Evolutionary conservation across 2,113 vertebrate species (phyloP), one percentile per base, ranked within the genome.

Genomic region (Illadopsis cleaveri): DNA sequence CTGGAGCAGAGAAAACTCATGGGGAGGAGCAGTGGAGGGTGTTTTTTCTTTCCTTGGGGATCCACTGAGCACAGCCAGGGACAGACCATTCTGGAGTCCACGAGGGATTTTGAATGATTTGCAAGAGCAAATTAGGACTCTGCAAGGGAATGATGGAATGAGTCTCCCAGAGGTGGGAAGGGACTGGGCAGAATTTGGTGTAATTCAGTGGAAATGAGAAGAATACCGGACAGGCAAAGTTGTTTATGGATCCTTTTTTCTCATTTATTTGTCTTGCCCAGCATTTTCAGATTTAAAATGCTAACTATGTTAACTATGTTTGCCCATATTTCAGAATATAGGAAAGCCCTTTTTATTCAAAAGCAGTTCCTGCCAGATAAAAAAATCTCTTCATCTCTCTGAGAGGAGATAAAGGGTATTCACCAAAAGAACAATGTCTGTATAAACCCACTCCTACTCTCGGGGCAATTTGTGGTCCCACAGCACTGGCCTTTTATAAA

Each of bases 31-130:
- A 68, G 33, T 10, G 37, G 18, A 56, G 12, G 28, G 14, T n/a
- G 6, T 68, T 66, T 82, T 69, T 50, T 3, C 20, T 48, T 75
- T 56, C 44, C 23, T 57, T 37, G 33, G 28, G 20, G 12, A 78
- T 70, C 42, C 25, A 30, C 15, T 21, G 19, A 80, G 57, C 30
- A 60, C 24, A 53, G 73, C 5, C 24, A 57, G 35, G 30, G 33
- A 54, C 79, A 47, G 56, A 54, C 9, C 22, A 12, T 75, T 42
- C 61, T 57, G 61, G 30, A 78, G 11, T 30, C 15, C 25, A 18
- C 0, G 0, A 82, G 42, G 13, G 11, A 25, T 66, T 70, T 70
- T 2, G 5, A 42, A 35, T 23, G 23, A 42, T 71, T 30, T 65
- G 6, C 37, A 58, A 14, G 9, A 57, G 37, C 19, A 62, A 40